Percentiles rank a stretch among this genome's conserved stretches.
Conservation (phyloP, 2,888 invertebrate species). For the Drosophila anomalata region DNA sequence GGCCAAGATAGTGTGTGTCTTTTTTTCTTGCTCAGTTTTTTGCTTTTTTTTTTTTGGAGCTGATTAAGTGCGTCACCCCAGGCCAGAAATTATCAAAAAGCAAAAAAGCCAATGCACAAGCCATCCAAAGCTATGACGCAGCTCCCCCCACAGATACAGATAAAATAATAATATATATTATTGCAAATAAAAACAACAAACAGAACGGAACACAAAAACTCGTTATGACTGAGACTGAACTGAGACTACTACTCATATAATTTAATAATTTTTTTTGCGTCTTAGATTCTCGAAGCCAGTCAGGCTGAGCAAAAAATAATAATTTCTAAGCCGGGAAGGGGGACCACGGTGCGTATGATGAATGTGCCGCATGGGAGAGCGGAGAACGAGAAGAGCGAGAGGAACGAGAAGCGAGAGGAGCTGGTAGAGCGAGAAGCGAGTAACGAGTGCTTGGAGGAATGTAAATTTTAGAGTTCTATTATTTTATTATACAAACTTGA, state of each 20-base stretch:
- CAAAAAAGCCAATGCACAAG: conserved; percentile 18
- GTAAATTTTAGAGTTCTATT: conserved; percentile 35
- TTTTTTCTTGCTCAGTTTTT: conserved; percentile 3
- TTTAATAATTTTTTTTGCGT: conserved; percentile 57
- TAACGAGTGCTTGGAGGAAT: not conserved
- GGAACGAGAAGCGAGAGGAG: not conserved
- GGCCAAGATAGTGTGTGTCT: conserved; percentile 6
- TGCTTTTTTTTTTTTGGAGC: conserved; percentile 21
- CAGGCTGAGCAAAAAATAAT: conserved; percentile 15
- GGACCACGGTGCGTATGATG: conserved; percentile 45
- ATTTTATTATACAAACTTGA: conserved; percentile 37
- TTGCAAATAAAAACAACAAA: conserved; percentile 12
- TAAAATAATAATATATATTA: conserved; percentile 5
- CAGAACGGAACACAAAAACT: conserved; percentile 34
- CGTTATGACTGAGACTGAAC: conserved; percentile 20
- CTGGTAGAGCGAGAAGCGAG: not conserved
- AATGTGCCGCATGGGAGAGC: conserved; percentile 11
- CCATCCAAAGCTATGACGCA: conserved; percentile 57
- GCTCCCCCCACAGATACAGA: conserved; percentile 33
- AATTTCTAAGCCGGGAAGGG: conserved; percentile 13
- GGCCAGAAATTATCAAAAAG: conserved; percentile 43
- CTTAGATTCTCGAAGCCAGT: conserved; percentile 40
- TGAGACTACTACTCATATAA: not conserved
- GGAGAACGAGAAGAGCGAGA: not conserved
- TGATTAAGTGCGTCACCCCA: conserved; percentile 68